Base-by-base conservation (phyloP, 1,140 invertebrate species). In the Archegozetes longisetosus region DNA sequence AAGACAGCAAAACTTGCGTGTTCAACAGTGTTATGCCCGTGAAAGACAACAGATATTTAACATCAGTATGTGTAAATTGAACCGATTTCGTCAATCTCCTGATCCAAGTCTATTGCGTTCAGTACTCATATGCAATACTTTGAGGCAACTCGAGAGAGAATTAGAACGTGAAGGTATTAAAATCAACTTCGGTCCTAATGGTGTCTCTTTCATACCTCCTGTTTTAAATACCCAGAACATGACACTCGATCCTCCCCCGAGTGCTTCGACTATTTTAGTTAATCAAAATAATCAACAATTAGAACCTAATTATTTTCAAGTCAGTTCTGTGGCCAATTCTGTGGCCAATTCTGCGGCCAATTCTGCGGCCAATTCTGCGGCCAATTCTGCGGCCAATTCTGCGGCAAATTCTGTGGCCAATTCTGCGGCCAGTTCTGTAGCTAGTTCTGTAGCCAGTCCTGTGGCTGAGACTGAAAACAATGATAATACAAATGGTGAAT, bases 91-190 rank as follows among this genome's bases (percentile, higher is more conserved):
- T 23, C 86, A 90, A 71, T 86, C 84, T 61, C 83, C 85, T 2
- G 89, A 94, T 70, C 88, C 89, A 17, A 86, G 84, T 60, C 75
- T 96, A n/a, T 80, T 87, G 57, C 80, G 88, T 47, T 93, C 88
- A 3, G 91, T 95, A 64, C 81, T 95, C 47, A 91, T 95, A 64
- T 91, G 88, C 75, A 95, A 94, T 71, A 93, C 90, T 9, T 71
- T 94, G 53, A 83, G 90, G 69, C 80, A 84, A 66, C 84, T 95
- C 64, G 89, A 94, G 74, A 78, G 84, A 26, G 89, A 94, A 71
- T 85, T 94, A 78, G 85, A 89, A 71, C 77, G 80, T 47, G 88
- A 91, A 72, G 77, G 75, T n/a, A 65, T 76, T 26, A 64, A 66
- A 54, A 48, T 66, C 22, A 63, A 61, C 22, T 63, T 68, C 23